These are phyloP conservation scores for Coregonus sp. DNA, from an alignment of 2,797 vertebrate species.

Conservation along the genomic window DNA sequence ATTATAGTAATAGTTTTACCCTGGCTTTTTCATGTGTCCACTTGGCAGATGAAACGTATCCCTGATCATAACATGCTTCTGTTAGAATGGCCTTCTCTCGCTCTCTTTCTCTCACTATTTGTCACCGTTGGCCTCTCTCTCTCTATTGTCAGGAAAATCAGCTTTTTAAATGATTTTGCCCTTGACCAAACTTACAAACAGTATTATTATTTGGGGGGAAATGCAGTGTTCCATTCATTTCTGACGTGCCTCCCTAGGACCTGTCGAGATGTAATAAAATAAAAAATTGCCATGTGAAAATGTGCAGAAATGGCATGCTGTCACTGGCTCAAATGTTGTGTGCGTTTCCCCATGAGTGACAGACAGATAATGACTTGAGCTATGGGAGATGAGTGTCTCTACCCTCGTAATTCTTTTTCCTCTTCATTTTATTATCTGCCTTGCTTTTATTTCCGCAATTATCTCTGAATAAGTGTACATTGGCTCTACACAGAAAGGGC, in stretches of 20 bases:
- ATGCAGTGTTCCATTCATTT: conserved; percentile 32
- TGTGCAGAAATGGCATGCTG: conserved; percentile 65
- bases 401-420: conserved; percentile 55
- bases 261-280: conserved; percentile 65
- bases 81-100: conserved; percentile 15
- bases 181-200: conserved; percentile 29
- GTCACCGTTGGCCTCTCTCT: background rate
- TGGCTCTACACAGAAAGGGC: conserved; percentile 36
- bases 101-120: background rate
- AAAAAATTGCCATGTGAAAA: conserved; percentile 40
- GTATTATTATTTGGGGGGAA: background rate
- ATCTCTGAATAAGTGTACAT: conserved; percentile 50
- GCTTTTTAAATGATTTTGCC: background rate
- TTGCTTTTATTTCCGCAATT: conserved; percentile 62
- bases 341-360: conserved; percentile 66
- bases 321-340: conserved; percentile 53
- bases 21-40: background rate
- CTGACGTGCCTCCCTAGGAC: conserved; percentile 6
- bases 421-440: conserved; percentile 51
- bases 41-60: background rate
- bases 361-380: conserved; percentile 78
- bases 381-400: conserved; percentile 63
- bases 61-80: background rate
- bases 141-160: background rate
- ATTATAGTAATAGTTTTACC: background rate